Percentiles rank a stretch among this genome's conserved stretches.
phyloP scores from a whole-genome alignment of 2,888 invertebrate genomes.

The Erebia ligea region DNA sequence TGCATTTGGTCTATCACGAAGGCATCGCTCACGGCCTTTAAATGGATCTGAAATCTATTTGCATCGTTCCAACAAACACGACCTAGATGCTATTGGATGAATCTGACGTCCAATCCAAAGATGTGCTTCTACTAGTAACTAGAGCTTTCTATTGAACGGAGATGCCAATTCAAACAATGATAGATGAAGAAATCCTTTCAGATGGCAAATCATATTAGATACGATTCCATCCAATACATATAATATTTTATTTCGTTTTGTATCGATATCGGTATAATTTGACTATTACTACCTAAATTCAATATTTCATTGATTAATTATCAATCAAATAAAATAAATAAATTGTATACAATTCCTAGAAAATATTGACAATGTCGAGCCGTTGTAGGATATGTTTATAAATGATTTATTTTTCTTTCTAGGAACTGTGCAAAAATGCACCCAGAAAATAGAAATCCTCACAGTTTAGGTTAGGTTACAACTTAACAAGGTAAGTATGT shows the following conservation, averaged over 20 bases:
- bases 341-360: no score
- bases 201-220: background rate
- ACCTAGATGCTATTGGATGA: constrained; percentile 12
- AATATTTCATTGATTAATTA: no score
- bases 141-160: background rate
- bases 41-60: constrained; percentile 30
- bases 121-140: background rate
- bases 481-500: no score
- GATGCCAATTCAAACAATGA: background rate
- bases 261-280: background rate
- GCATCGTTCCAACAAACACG: constrained; percentile 16
- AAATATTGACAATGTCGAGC: no score
- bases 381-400: no score
- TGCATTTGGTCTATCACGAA: constrained; percentile 52
- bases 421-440: no score
- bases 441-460: no score
- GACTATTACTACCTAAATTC: no score
- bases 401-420: no score
- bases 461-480: no score
- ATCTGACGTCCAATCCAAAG: background rate
- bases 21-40: constrained; percentile 31
- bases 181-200: background rate
- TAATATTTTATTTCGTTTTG: background rate
- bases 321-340: no score
- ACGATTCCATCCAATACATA: background rate